Conservation (phyloP, 2,797 vertebrate species). For the Channallabes apus region DNA sequence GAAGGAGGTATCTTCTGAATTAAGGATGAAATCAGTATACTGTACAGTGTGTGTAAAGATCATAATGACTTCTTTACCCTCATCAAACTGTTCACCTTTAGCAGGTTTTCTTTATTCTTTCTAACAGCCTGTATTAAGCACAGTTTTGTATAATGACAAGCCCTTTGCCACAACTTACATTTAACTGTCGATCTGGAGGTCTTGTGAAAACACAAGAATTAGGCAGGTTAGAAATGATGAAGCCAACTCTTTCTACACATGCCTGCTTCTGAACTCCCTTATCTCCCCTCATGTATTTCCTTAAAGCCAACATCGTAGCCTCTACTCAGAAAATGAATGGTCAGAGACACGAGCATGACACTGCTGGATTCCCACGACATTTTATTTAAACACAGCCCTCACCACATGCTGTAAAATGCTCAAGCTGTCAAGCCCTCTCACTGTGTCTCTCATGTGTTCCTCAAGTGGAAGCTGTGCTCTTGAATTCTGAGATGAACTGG, state of each 20-base stretch:
- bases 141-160: not conserved
- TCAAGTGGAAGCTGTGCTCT: conserved; percentile 41
- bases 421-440: conserved; percentile 36
- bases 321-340: conserved; percentile 28
- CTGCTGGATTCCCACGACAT: conserved; percentile 50
- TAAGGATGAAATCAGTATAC: not conserved
- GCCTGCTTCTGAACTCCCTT: not conserved
- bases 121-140: conserved; percentile 6
- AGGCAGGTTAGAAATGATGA: conserved; percentile 17
- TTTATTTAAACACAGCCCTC: conserved; percentile 49
- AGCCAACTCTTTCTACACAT: not conserved
- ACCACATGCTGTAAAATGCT: conserved; percentile 52
- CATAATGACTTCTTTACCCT: not conserved
- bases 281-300: conserved; percentile 34
- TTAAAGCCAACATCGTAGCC: conserved; percentile 8
- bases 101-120: conserved; percentile 35
- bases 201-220: conserved; percentile 30
- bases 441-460: conserved; percentile 40
- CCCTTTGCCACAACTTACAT: conserved; percentile 17
- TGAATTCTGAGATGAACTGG: conserved; percentile 25
- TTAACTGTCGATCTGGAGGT: not conserved
- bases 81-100: conserved; percentile 12
- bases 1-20: not conserved
- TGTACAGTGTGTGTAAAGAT: no score
- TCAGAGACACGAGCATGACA: conserved; percentile 34